Base-by-base conservation (phyloP, 2,113 vertebrate species). In the Anguilla rostrata region DNA sequence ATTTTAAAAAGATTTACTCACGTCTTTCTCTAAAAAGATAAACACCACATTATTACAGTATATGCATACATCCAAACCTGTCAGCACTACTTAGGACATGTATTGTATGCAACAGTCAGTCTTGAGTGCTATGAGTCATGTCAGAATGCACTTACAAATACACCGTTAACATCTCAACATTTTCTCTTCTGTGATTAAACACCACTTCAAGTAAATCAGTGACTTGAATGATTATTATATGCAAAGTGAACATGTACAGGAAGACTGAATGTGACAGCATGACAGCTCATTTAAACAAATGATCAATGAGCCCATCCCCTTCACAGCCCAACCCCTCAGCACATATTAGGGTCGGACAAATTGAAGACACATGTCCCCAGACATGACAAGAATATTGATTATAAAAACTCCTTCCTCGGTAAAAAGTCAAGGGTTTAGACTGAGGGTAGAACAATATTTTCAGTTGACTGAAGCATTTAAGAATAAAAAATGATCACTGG, bases 181-280 rank as follows among this genome's bases (percentile, higher is more conserved):
- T 75, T n/a, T 75, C 26, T 75, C n/a, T n/a, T 75, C 71, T 75
- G 26, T 29, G 71, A 75, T 75, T 75, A 75, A 75, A 75, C n/a
- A 75, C n/a, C 26, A 34, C 71, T 34, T 75, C 26, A 34, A 12
- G 71, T 34, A 75, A 75, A 75, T 75, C 20, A 66, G 60, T 66
- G 60, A 75, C n/a, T 75, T 34, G n/a, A 75, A 75, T 75, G n/a
- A 75, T 75, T 75, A n/a, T 75, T 66, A 66, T 26, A 75, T 75
- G 71, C 71, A 75, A 34, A 34, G n/a, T 75, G 26, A 75, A 75
- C 71, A 29, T n/a, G 71, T 34, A 75, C 26, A 75, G 71, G 22
- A n/a, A 75, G 71, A 75, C 71, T 12, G 71, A 75, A 75, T 29
- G 71, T 75, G 26, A 75, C n/a, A 75, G n/a, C 71, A 75, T 75